A percentile compares a stretch with the other conserved stretches of the same genome.
Conservation (phyloP, 1,140 invertebrate species). For the Limonius californicus region DNA sequence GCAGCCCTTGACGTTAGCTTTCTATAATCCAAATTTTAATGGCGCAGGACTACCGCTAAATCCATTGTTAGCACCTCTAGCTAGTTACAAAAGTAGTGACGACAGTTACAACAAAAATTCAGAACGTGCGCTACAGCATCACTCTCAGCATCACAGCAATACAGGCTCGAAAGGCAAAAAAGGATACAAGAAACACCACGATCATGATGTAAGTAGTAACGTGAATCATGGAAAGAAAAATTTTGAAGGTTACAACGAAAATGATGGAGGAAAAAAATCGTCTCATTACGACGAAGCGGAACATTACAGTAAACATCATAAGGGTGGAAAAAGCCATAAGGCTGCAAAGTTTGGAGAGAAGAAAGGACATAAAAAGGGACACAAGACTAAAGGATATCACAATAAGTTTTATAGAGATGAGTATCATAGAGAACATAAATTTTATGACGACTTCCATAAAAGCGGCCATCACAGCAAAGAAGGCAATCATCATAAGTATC, state of each 20-base stretch:
- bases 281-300: conserved; percentile 69
- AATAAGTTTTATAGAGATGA: conserved; percentile 79
- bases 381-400: conserved; percentile 68
- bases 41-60: too few relatives aligned
- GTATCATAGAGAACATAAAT: conserved; percentile 78
- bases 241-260: conserved; percentile 65
- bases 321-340: conserved; percentile 69
- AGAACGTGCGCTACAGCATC: conserved; percentile 61
- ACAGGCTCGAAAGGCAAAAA: conserved; percentile 65
- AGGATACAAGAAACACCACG: conserved; percentile 62
- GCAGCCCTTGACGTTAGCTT: too few relatives aligned
- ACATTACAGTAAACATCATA: conserved; percentile 66
- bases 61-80: too few relatives aligned
- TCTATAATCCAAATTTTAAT: too few relatives aligned
- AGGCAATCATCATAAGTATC: conserved; percentile 64
- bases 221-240: conserved; percentile 69
- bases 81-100: too few relatives aligned
- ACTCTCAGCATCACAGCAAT: conserved; percentile 58
- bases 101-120: too few relatives aligned
- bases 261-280: conserved; percentile 71
- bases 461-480: conserved; percentile 62
- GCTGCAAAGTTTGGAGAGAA: conserved; percentile 65
- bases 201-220: conserved; percentile 50
- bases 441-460: conserved; percentile 77
- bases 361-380: conserved; percentile 51